These are phyloP conservation scores for Columba livia DNA, from an alignment of 2,113 vertebrate species.

Conservation along the genomic window DNA sequence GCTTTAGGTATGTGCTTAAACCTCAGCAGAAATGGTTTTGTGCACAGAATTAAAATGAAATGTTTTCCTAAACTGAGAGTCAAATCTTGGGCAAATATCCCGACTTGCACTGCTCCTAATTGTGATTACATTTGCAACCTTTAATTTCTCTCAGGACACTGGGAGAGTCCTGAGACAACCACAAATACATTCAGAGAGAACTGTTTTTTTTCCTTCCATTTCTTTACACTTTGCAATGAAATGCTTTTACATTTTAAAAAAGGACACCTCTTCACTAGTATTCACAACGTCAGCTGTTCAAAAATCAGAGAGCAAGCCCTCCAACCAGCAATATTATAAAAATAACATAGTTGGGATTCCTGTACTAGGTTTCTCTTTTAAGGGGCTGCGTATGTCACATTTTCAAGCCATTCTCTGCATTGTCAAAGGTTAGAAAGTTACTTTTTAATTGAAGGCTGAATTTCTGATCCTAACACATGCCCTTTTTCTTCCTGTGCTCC, in stretches of 20 bases:
- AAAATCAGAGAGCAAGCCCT: not conserved
- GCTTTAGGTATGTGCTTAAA: not conserved
- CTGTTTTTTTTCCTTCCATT: not conserved
- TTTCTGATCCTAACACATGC: not conserved
- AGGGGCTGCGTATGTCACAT: not conserved
- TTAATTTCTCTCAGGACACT: not conserved
- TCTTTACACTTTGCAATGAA: not conserved
- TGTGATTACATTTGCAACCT: not conserved
- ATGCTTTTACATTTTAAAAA: not conserved
- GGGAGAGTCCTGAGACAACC: not conserved
- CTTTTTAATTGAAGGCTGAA: constrained; percentile 50
- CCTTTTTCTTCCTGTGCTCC: not conserved
- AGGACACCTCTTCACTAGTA: not conserved
- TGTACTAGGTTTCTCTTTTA: not conserved
- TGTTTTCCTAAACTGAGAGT: not conserved
- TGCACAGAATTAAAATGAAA: not conserved
- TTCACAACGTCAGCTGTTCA: not conserved
- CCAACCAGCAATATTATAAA: not conserved
- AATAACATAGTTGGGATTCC: constrained; percentile 58
- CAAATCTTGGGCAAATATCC: not conserved
- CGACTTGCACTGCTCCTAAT: not conserved
- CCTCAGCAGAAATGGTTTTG: not conserved
- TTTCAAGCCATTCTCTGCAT: constrained; percentile 21
- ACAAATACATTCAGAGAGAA: not conserved
- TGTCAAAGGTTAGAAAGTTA: constrained; percentile 41